Evolutionary conservation across 1,140 invertebrate genomes (phyloP).

Genomic region (Lepidurus arcticus): DNA sequence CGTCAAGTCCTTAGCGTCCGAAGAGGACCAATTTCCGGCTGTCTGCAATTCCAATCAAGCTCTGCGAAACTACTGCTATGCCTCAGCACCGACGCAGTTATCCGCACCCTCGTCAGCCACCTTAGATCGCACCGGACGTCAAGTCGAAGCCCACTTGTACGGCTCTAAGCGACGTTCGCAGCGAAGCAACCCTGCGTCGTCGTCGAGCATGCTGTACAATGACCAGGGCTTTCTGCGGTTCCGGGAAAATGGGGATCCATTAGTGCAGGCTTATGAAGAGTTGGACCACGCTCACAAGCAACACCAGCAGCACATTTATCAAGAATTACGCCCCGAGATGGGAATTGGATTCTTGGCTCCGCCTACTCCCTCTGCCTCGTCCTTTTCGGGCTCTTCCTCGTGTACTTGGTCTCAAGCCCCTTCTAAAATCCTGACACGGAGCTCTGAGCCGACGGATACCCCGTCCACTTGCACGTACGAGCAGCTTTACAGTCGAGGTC

Average conservation of each 20-base stretch:
- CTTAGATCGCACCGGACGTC: neutral
- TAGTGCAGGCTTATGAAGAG: conserved; percentile 33
- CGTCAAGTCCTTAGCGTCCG: conserved; percentile 30
- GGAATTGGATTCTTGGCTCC: conserved; percentile 8
- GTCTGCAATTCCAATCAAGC: conserved; percentile 31
- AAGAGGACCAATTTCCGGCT: conserved; percentile 32
- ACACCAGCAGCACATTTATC: conserved; percentile 29
- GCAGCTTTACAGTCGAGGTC: conserved; percentile 31
- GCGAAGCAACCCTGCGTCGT: conserved; percentile 22
- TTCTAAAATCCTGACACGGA: conserved; percentile 26
- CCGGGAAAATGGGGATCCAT: conserved; percentile 23
- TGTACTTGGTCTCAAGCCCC: conserved; percentile 25
- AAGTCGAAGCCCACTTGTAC: neutral
- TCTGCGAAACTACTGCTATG: conserved; percentile 34
- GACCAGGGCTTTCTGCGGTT: conserved; percentile 72
- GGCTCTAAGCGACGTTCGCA: conserved; percentile 25
- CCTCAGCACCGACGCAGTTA: conserved; percentile 24
- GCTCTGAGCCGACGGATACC: conserved; percentile 18
- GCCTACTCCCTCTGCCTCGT: conserved; percentile 29
- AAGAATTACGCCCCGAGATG: conserved; percentile 28
- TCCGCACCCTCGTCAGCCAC: conserved; percentile 21
- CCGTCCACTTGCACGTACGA: conserved; percentile 34
- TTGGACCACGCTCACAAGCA: conserved; percentile 23
- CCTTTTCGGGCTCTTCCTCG: conserved; percentile 24
- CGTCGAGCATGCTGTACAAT: conserved; percentile 68